phyloP scores from a whole-genome alignment of 2,113 vertebrate species.

The Lophura nycthemera region DNA sequence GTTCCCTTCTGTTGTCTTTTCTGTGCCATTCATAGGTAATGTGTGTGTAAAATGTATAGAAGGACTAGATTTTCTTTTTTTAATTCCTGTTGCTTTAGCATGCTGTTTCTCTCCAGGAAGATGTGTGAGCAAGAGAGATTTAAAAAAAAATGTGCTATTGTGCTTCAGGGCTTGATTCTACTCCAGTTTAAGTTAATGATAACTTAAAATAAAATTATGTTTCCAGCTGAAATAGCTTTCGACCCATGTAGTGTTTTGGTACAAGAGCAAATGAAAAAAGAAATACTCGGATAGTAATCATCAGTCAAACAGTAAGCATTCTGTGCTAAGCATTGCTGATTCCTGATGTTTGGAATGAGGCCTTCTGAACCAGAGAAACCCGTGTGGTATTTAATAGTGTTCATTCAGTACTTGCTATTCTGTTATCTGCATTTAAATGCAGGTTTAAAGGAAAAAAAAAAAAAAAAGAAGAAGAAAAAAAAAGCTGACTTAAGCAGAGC shows the following conservation, averaged over 20 bases:
- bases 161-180: conserved; percentile 46
- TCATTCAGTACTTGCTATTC: background rate
- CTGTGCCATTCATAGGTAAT: background rate
- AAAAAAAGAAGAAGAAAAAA: background rate
- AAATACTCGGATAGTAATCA: background rate
- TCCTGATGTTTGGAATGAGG: background rate
- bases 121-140: background rate
- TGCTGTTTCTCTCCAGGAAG: background rate
- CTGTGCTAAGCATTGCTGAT: background rate
- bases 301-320: background rate
- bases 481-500: background rate
- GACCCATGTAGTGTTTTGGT: conserved; percentile 41
- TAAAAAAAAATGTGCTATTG: background rate
- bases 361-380: background rate
- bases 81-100: background rate
- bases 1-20: background rate
- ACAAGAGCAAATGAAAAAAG: conserved; percentile 10
- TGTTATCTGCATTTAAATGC: background rate
- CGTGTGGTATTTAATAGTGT: background rate
- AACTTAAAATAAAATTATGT: conserved; percentile 13
- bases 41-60: background rate
- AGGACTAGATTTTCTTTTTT: background rate
- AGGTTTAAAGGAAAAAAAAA: background rate
- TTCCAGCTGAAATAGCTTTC: conserved; percentile 35
- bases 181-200: conserved; percentile 18